These are phyloP conservation scores for Emydura subglobosa DNA, from an alignment of 2,113 vertebrate species.

Conservation along the genomic window DNA sequence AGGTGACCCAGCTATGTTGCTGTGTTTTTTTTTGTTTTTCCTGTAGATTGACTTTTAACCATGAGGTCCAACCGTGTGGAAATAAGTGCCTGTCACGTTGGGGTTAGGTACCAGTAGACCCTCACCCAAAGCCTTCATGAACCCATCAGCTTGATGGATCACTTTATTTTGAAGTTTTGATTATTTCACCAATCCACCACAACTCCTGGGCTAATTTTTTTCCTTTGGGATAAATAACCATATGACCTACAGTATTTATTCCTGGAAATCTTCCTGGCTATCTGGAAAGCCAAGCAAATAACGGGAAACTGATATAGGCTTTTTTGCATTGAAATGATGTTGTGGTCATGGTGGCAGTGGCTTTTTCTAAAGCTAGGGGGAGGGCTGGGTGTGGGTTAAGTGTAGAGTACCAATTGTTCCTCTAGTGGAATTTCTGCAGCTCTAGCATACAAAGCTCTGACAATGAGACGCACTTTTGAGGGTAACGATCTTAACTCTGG, in stretches of 20 bases:
- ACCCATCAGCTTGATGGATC: neutral
- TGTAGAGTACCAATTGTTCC: neutral
- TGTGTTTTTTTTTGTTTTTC: conserved; percentile 44
- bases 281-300: neutral
- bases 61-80: conserved; percentile 65
- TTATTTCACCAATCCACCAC: neutral
- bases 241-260: neutral
- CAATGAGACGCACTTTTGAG: conserved; percentile 12
- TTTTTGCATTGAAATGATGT: neutral
- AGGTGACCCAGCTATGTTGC: conserved; percentile 71
- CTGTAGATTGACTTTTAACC: conserved; percentile 60
- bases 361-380: neutral
- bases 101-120: conserved; percentile 53
- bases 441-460: conserved; percentile 33
- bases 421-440: conserved; percentile 54
- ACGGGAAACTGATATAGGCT: fast-evolving
- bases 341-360: fast-evolving
- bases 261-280: neutral
- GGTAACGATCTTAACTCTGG: neutral
- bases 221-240: neutral
- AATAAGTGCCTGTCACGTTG: conserved; percentile 68
- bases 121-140: conserved; percentile 2
- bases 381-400: neutral
- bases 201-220: neutral
- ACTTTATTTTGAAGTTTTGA: neutral